Evolutionary conservation across 2,797 vertebrate genomes (phyloP).

Genomic region (Kryptolebias ocellatus): DNA sequence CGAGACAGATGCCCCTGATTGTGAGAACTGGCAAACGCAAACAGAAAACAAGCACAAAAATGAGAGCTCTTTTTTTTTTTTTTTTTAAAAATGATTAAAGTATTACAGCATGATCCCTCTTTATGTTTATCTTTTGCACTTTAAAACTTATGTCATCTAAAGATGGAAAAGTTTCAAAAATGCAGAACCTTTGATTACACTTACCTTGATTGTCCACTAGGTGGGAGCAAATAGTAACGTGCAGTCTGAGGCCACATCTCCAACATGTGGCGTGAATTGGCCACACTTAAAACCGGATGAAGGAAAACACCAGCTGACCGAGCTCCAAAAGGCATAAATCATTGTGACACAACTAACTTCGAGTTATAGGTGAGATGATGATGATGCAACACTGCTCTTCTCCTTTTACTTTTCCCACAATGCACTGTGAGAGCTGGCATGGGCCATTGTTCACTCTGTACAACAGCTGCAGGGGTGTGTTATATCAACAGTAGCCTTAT

Average conservation of each 20-base stretch:
- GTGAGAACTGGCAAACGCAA: too few species aligned
- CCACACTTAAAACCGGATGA: slow-evolving; percentile 26
- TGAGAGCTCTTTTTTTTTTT: too few species aligned
- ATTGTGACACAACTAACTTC: slow-evolving; percentile 18
- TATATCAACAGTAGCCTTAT: neutral
- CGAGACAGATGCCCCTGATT: too few species aligned
- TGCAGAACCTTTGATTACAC: neutral
- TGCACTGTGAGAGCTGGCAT: slow-evolving; percentile 37
- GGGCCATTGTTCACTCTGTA: slow-evolving; percentile 31
- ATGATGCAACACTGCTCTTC: slow-evolving; percentile 24
- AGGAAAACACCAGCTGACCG: neutral
- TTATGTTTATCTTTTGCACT: too few species aligned
- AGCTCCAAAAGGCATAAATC: slow-evolving; percentile 24
- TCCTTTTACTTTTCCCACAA: slow-evolving; percentile 39
- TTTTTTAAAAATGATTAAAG: too few species aligned
- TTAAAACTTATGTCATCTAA: too few species aligned
- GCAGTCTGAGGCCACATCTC: too few species aligned
- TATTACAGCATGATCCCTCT: too few species aligned
- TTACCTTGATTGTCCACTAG: slow-evolving; percentile 47
- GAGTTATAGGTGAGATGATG: slow-evolving; percentile 32
- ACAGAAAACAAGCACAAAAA: too few species aligned
- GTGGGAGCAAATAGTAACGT: slow-evolving; percentile 23
- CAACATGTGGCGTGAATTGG: slow-evolving; percentile 5
- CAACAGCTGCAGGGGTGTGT: slow-evolving; percentile 59
- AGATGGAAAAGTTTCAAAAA: too few species aligned